phyloP scores from a whole-genome alignment of 1,140 invertebrate species.

The Conus betulinus region DNA sequence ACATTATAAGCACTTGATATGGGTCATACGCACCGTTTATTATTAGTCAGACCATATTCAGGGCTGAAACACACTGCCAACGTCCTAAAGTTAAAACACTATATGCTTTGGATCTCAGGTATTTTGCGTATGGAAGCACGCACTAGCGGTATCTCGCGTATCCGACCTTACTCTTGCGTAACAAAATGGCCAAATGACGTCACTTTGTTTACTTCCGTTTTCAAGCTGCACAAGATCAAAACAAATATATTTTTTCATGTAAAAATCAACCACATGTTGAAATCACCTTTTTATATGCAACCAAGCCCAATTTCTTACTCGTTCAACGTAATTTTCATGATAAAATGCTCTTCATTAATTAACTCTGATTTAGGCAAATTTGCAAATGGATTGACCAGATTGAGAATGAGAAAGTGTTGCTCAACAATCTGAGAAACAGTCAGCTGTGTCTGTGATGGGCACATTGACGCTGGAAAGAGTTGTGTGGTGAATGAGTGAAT shows the following conservation, averaged over 20 bases:
- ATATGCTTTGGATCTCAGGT: no score
- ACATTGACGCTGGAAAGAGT: no score
- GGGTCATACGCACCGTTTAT: conserved; percentile 15
- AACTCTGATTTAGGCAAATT: neutral
- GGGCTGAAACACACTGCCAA: neutral
- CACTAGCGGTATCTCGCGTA: no score
- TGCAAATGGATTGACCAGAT: conserved; percentile 2
- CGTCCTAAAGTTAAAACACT: no score
- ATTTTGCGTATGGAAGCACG: no score
- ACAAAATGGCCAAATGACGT: neutral
- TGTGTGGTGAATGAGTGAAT: no score
- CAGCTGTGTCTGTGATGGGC: neutral
- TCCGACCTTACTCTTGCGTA: neutral
- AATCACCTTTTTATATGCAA: neutral
- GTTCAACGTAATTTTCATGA: neutral
- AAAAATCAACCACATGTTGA: neutral
- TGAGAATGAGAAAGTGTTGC: conserved; percentile 20
- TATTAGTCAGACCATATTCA: conserved; percentile 34
- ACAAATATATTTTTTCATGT: neutral
- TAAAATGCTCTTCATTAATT: neutral
- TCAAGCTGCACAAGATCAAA: neutral
- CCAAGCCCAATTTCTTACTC: neutral
- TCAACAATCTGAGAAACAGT: neutral
- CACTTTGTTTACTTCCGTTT: conserved; percentile 22
- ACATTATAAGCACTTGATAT: neutral